Percentiles rank a stretch among this genome's conserved stretches.
Conservation (phyloP, 2,113 vertebrate species). For the Cryptotis parvus region DNA sequence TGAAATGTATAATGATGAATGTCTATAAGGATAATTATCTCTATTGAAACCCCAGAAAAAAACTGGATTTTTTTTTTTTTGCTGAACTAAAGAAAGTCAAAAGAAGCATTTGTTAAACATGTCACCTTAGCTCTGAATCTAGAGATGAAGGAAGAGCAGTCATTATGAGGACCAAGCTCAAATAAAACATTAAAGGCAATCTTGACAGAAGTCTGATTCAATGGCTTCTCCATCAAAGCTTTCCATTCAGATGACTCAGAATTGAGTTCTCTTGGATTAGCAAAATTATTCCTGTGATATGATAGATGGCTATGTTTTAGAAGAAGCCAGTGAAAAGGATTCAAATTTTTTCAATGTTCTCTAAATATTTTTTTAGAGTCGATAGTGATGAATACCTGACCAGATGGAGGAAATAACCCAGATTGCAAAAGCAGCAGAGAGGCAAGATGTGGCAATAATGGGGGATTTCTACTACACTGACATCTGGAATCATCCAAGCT, state of each 20-base stretch:
- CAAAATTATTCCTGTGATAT: neutral
- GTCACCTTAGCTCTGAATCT: neutral
- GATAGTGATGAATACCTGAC: slow-evolving; percentile 35
- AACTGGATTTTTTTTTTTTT: neutral
- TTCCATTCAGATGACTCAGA: neutral
- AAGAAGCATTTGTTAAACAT: neutral
- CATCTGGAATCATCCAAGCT: slow-evolving; percentile 20
- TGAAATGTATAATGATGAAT: neutral
- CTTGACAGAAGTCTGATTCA: neutral
- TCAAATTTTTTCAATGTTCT: slow-evolving; percentile 16
- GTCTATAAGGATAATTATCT: neutral
- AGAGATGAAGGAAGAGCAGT: neutral
- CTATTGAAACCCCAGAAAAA: neutral
- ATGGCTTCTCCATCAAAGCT: neutral
- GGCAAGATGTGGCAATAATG: neutral
- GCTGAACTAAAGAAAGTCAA: neutral
- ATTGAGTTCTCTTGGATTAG: neutral
- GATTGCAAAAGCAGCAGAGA: slow-evolving; percentile 44
- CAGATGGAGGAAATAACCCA: slow-evolving; percentile 63
- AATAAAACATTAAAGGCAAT: neutral
- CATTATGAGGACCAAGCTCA: neutral
- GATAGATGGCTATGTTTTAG: neutral
- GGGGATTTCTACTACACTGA: slow-evolving; percentile 59
- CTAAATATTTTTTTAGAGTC: slow-evolving; percentile 26
- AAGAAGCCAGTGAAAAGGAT: neutral